These are phyloP conservation scores for Melanchra persicariae DNA, from an alignment of 2,888 invertebrate species.

Conservation along the genomic window DNA sequence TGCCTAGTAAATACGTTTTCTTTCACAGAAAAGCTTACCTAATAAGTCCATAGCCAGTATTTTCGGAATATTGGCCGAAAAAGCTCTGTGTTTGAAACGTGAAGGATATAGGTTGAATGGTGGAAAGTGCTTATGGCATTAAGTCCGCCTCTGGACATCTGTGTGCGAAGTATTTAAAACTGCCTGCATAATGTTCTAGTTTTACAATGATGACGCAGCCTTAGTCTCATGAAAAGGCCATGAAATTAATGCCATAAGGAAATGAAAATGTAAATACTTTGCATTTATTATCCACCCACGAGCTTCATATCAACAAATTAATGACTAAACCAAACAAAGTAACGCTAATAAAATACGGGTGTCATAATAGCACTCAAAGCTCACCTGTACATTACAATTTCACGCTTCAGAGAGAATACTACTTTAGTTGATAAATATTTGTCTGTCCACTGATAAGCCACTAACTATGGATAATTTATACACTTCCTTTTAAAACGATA, in stretches of 20 bases:
- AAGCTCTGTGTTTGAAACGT: background rate
- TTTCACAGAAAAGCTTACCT: background rate
- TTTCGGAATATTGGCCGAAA: background rate
- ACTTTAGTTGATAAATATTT: slow-evolving; percentile 85
- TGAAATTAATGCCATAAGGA: background rate
- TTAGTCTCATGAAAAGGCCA: background rate
- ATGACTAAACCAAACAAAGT: slow-evolving; percentile 47
- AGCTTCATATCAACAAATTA: slow-evolving; percentile 21
- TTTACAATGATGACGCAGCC: background rate
- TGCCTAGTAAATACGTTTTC: background rate
- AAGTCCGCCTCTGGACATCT: too few relatives aligned
- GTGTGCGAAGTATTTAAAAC: too few relatives aligned
- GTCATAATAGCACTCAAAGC: slow-evolving; percentile 64
- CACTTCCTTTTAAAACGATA: slow-evolving; percentile 88
- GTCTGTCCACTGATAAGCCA: slow-evolving; percentile 82
- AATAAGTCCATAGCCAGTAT: too few relatives aligned
- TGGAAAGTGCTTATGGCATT: too few relatives aligned
- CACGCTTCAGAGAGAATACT: slow-evolving; percentile 79
- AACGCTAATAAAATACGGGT: slow-evolving; percentile 59
- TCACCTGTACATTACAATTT: slow-evolving; percentile 79
- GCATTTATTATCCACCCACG: background rate
- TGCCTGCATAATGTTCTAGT: background rate
- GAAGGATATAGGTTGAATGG: too few relatives aligned
- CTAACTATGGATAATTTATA: slow-evolving; percentile 84
- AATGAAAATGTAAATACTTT: background rate